These are phyloP conservation scores for Corynorhinus townsendii DNA, from an alignment of 2,113 vertebrate genomes.

Conservation along the genomic window DNA sequence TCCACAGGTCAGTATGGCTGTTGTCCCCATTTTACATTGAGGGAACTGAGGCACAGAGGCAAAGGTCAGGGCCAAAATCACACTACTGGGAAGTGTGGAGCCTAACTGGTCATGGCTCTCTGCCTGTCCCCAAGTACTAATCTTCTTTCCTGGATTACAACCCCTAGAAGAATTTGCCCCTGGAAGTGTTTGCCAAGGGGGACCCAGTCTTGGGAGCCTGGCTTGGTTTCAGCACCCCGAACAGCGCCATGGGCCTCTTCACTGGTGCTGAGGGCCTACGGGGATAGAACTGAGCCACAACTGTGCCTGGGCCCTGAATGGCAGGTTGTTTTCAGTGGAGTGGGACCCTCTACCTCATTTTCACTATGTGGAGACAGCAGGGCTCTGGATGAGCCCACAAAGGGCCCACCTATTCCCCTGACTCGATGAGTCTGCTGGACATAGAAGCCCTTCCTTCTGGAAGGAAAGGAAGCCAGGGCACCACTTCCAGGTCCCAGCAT, in stretches of 20 bases:
- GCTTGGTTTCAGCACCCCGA: conserved; percentile 48
- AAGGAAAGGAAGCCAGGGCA: not conserved
- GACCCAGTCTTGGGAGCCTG: not conserved
- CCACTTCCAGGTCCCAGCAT: not conserved
- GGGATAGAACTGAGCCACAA: not conserved
- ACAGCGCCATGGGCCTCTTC: not conserved
- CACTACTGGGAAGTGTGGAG: not conserved
- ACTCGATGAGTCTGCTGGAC: not conserved
- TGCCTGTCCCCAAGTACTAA: not conserved
- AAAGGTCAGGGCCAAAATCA: not conserved
- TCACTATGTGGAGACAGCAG: not conserved
- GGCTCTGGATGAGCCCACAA: not conserved
- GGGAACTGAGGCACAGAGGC: not conserved
- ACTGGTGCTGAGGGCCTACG: no score
- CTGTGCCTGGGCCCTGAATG: not conserved
- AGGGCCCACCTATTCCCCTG: not conserved
- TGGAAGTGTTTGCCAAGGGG: not conserved
- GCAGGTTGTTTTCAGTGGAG: not conserved
- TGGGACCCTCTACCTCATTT: not conserved
- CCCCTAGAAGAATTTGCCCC: not conserved
- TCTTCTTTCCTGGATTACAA: not conserved
- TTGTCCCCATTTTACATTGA: not conserved
- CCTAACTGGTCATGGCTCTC: not conserved
- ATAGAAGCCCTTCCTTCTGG: not conserved
- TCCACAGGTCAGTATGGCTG: fast-evolving